Evolutionary conservation across 2,113 vertebrate genomes (phyloP).

Genomic region (Heterotis niloticus): DNA sequence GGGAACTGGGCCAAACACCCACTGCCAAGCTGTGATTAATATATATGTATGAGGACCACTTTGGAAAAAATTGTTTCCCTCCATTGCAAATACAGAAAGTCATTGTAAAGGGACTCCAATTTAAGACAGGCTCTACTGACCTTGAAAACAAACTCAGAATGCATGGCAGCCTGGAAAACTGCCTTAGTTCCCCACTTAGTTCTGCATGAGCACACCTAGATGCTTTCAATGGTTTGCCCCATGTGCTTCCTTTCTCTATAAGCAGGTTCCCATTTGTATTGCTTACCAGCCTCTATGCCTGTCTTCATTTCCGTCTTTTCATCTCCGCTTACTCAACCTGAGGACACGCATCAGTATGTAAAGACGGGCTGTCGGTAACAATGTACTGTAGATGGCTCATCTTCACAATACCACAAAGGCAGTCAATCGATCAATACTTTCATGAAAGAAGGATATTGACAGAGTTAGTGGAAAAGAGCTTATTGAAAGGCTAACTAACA

Average conservation of each 20-base stretch:
- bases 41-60: background rate
- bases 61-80: background rate
- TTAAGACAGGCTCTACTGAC: background rate
- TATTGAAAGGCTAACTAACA: background rate
- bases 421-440: background rate
- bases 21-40: background rate
- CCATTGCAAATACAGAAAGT: background rate
- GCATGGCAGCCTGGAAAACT: background rate
- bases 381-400: background rate
- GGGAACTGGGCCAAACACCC: too few species aligned
- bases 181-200: background rate
- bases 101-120: background rate
- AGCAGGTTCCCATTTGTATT: background rate
- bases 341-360: background rate
- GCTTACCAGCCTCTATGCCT: background rate
- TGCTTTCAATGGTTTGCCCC: background rate
- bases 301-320: constrained; percentile 8
- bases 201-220: background rate
- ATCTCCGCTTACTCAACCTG: background rate
- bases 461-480: background rate
- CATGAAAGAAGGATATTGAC: background rate
- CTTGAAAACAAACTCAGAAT: background rate
- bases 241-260: background rate
- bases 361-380: background rate
- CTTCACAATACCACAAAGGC: background rate